A percentile compares a stretch with the other conserved stretches of the same genome.
phyloP scores from a whole-genome alignment of 2,797 vertebrate genomes.

The Mionectes olivaceus region DNA sequence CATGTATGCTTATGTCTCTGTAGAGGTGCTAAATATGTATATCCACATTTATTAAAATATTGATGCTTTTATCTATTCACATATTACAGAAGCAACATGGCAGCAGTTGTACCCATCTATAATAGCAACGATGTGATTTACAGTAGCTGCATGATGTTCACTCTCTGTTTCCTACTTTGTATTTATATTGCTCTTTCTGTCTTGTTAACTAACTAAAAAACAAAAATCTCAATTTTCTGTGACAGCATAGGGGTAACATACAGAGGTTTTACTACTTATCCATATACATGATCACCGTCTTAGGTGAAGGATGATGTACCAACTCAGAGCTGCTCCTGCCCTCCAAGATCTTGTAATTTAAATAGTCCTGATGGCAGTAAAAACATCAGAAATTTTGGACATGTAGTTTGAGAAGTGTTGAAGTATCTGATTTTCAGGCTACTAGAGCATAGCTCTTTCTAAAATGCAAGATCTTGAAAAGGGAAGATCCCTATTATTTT shows the following conservation, averaged over 20 bases:
- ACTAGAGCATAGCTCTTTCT: not conserved
- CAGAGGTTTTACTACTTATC: not conserved
- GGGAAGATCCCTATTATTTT: not conserved
- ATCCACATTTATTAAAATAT: slow-evolving; percentile 36
- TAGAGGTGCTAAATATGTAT: slow-evolving; percentile 31
- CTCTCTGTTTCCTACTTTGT: not conserved
- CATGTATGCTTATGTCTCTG: not conserved
- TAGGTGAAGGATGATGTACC: not conserved
- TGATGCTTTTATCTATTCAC: slow-evolving; percentile 27
- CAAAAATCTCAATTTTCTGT: not conserved
- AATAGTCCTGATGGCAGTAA: not conserved
- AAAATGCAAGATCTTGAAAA: not conserved
- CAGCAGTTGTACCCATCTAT: not conserved
- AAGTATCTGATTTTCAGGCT: not conserved
- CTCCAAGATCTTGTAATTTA: not conserved
- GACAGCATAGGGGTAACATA: not conserved
- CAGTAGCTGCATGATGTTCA: not conserved
- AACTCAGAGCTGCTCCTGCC: not conserved
- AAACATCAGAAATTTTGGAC: not conserved
- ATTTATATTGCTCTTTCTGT: not conserved
- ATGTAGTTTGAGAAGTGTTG: not conserved
- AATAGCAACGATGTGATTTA: slow-evolving; percentile 20
- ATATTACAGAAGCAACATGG: slow-evolving; percentile 15
- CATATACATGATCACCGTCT: not conserved
- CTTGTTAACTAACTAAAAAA: not conserved